Percentiles rank a stretch among this genome's conserved stretches.
These are phyloP conservation scores for Rhizomys pruinosus DNA, from an alignment of 2,113 vertebrate genomes.

Conservation along the genomic window DNA sequence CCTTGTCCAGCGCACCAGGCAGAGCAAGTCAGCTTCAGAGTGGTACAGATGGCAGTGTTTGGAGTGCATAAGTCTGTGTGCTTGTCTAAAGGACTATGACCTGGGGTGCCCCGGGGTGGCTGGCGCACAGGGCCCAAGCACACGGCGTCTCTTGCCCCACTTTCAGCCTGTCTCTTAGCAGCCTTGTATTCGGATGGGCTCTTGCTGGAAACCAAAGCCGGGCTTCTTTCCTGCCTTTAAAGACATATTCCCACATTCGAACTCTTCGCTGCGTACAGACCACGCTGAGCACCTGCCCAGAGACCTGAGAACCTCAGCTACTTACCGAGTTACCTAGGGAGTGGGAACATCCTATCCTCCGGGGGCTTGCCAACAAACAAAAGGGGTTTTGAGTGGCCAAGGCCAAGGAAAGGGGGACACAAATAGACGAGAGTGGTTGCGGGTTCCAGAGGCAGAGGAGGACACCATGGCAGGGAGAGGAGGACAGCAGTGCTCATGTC, in stretches of 20 bases:
- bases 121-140: background rate
- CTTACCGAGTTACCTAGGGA: background rate
- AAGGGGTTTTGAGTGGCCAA: background rate
- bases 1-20: conserved; percentile 80
- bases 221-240: background rate
- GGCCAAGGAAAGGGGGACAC: background rate
- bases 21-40: conserved; percentile 77
- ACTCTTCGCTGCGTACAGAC: accelerated
- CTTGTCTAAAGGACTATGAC: conserved; percentile 43
- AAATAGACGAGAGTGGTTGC: background rate
- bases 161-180: background rate
- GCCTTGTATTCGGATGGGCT: background rate
- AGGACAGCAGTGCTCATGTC: background rate
- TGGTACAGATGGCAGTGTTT: conserved; percentile 82
- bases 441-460: background rate
- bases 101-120: conserved; percentile 25
- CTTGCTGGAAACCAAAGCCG: background rate
- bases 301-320: background rate
- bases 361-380: no score
- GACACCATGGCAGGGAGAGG: accelerated
- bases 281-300: background rate
- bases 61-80: conserved; percentile 81
- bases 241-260: background rate
- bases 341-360: background rate
- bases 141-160: background rate